Evolutionary conservation across 2,113 vertebrate species (phyloP), one percentile per base, ranked within the genome.

Genomic region (Camelus bactrianus): DNA sequence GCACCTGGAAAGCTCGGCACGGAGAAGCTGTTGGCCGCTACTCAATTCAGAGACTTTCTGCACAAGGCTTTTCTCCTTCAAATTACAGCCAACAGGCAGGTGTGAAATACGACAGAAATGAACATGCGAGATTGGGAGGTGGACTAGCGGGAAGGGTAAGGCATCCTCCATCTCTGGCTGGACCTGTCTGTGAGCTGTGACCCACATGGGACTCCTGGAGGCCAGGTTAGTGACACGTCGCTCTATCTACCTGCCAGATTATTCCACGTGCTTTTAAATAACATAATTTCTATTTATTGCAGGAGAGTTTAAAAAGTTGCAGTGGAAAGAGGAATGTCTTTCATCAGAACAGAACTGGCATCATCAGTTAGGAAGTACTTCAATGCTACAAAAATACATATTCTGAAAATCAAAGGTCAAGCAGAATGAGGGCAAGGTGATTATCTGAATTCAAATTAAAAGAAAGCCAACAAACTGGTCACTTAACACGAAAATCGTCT

Each of bases 201-300:
- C 4, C 38, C 38, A 42, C 73, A 76, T 42, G 95, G 95, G 94
- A 94, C 80, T 91, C 80, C 46, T 91, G 93, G 46, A 96, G 76
- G 58, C 83, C 65, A 69, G 46, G 76, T 91, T 95, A 93, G 97
- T 97, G 92, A 95, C n/a, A 54, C 95, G 88, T 76, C 52, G 76
- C 93, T 32, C 5, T 67, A 86, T 48, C 72, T 93, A 92, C 89
- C 87, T 96, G 91, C 76, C 93, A 97, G 91, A 94, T 72, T 93
- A 91, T 87, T n/a, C 70, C 86, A 95, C 90, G 93, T 84, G 54
- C 95, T 97, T 94, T 97, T 89, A 94, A 96, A 93, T 94, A 93
- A 94, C 84, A 94, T 75, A 83, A 95, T 95, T 96, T 97, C 84
- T 77, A 85, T 94, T 98, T 58, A 88, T 90, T 93, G 52, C 50